Evolutionary conservation across 2,797 vertebrate species (phyloP), one percentile per base, ranked within the genome.

Genomic region (Danio aesculapii): DNA sequence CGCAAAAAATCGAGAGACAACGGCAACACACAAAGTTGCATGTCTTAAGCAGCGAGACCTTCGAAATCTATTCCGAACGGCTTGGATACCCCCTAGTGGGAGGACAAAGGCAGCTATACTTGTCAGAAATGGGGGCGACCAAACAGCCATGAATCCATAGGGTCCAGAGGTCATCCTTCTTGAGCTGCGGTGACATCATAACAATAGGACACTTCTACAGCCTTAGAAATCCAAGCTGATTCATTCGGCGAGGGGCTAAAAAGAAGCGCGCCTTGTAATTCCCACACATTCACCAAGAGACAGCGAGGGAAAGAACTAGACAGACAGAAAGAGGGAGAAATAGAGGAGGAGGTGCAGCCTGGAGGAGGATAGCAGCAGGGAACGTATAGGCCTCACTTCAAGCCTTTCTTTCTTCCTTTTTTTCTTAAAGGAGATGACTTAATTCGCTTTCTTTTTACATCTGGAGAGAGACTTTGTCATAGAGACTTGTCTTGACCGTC

Each of bases 201-300:
- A 99, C 97, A 99, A 98, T 97, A 93, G 96, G 94, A 96, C 95
- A 96, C 96, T 97, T 94, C 96, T 94, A 90, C 92, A 96, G 94
- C 94, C 94, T 92, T 91, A 96, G 94, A 96, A 94, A 92, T 90
- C 90, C 92, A 94, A 96, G 96, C 95, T 96, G 93, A 95, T 94
- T 95, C 93, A 94, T 96, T 97, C 94, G 96, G 95, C 95, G 92
- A 94, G 87, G 83, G 88, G 58, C 91, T 92, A 96, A 95, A 96
- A 96, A 95, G 96, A 92, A 95, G 92, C 92, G 92, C 91, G 94
- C 95, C 95, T 94, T 95, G 94, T 94, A 95, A 96, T 96, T 97
- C 96, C 95, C 96, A 97, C 94, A 95, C 95, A 96, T 96, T 96
- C 96, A 95, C 93, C 68, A 53, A 74, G 49, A 69, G 49, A 62